These are phyloP conservation scores for Chondrosia reniformis DNA, from an alignment of 37 sponge, comb jelly and placozoan genomes.

Conservation along the genomic window DNA sequence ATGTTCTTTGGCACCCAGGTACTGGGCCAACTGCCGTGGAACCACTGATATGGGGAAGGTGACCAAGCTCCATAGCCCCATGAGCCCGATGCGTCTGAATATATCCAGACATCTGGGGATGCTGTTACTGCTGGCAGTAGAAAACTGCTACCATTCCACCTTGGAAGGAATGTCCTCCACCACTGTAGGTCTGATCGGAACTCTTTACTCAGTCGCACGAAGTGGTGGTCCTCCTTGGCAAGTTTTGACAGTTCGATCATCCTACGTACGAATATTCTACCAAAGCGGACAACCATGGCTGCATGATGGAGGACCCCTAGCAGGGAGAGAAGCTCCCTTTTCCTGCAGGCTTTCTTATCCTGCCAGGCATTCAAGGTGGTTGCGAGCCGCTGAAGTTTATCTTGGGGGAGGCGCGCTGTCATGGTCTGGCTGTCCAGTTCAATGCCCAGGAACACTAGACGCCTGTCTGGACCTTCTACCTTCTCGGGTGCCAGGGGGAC, in stretches of 20 bases:
- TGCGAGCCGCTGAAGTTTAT: background rate
- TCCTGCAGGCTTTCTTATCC: background rate
- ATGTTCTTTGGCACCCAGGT: background rate
- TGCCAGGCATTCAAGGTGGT: background rate
- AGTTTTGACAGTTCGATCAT: slow-evolving; percentile 16
- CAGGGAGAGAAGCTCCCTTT: slow-evolving; percentile 33
- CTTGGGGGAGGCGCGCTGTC: background rate
- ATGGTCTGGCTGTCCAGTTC: background rate
- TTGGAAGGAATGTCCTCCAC: slow-evolving; percentile 1
- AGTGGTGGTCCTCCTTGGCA: slow-evolving; percentile 17
- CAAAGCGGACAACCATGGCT: slow-evolving; percentile 20
- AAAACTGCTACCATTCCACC: slow-evolving; percentile 33
- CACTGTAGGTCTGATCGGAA: slow-evolving; percentile 34
- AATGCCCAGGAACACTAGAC: slow-evolving; percentile 23
- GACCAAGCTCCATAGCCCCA: slow-evolving; percentile 21
- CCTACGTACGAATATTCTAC: slow-evolving; percentile 25
- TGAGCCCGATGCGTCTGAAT: slow-evolving; percentile 11
- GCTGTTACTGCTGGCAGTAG: background rate
- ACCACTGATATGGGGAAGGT: background rate
- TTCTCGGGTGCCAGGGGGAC: slow-evolving; percentile 6
- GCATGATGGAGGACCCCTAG: slow-evolving; percentile 43
- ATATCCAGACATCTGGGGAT: background rate
- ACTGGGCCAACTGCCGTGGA: slow-evolving; percentile 2
- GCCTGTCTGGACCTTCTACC: slow-evolving; percentile 10
- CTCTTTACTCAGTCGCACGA: slow-evolving; percentile 23